Evolutionary conservation across 2,113 vertebrate species (phyloP).

Genomic region (Shinisaurus crocodilurus): DNA sequence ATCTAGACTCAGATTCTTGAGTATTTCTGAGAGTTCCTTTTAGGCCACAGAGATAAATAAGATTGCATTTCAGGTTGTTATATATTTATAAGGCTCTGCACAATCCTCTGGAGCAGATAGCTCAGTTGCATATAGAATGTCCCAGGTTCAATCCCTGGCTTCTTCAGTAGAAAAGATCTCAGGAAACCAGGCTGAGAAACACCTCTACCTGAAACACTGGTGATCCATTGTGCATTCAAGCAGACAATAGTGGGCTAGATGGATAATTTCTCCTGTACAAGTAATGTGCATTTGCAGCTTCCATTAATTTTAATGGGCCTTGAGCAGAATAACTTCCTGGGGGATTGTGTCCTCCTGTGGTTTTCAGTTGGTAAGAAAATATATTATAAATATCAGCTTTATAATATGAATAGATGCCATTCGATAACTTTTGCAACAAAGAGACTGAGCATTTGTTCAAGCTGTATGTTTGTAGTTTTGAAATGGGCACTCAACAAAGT

Average conservation of each 20-base stretch:
- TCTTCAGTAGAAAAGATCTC: background rate
- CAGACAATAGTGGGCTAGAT: background rate
- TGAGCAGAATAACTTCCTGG: background rate
- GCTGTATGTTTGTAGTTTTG: constrained; percentile 43
- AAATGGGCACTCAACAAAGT: constrained; percentile 42
- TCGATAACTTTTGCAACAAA: constrained; percentile 32
- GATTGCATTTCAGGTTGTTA: background rate
- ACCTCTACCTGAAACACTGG: background rate
- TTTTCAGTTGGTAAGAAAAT: constrained; percentile 1
- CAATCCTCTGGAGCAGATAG: background rate
- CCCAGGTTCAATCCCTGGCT: background rate
- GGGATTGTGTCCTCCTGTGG: background rate
- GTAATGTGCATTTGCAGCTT: background rate
- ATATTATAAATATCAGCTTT: too few species aligned
- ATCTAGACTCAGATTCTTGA: background rate
- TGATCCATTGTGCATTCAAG: background rate
- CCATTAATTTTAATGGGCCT: background rate
- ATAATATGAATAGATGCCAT: background rate
- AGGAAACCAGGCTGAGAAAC: background rate
- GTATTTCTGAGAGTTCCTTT: background rate
- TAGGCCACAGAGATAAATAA: background rate
- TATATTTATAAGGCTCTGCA: background rate
- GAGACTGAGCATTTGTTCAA: constrained; percentile 39
- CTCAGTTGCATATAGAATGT: background rate
- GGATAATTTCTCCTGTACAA: background rate